These are phyloP conservation scores for Actinia equina DNA, from an alignment of 64 coral and sea anemone species.

Conservation along the genomic window DNA sequence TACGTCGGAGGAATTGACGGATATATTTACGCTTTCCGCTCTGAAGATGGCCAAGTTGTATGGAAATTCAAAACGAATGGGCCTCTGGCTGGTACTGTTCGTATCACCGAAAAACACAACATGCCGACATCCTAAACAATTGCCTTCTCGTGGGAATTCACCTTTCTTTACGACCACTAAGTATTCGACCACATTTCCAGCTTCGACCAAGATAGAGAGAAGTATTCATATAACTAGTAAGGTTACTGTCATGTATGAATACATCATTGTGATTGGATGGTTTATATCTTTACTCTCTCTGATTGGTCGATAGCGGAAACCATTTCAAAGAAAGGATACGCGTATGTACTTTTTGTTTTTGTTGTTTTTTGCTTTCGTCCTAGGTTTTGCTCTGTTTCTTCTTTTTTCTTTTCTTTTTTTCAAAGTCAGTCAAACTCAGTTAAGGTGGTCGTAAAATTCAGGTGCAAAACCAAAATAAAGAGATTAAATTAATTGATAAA, in stretches of 20 bases:
- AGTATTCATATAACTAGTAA: neutral
- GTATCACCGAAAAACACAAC: slow-evolving; percentile 60
- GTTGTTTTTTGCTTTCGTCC: too few relatives aligned
- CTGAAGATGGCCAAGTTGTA: slow-evolving; percentile 56
- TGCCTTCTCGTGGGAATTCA: neutral
- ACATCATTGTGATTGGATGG: neutral
- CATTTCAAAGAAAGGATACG: too few relatives aligned
- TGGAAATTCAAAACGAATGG: slow-evolving; percentile 93
- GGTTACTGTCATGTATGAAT: neutral
- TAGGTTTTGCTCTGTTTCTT: too few relatives aligned
- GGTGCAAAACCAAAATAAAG: too few relatives aligned
- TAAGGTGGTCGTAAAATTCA: too few relatives aligned
- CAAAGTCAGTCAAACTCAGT: too few relatives aligned
- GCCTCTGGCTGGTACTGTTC: slow-evolving; percentile 78
- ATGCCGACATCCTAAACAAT: slow-evolving; percentile 15
- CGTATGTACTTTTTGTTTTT: too few relatives aligned
- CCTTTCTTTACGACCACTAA: neutral
- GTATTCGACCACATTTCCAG: too few relatives aligned
- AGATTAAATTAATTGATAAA: too few relatives aligned
- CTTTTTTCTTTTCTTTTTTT: too few relatives aligned
- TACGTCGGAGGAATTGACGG: slow-evolving; percentile 74
- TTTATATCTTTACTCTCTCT: neutral
- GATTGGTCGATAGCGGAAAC: too few relatives aligned
- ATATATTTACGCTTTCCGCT: slow-evolving; percentile 68
- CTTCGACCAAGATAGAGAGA: neutral